Percentiles rank a stretch among this genome's conserved stretches.
Conservation (phyloP, 2,888 invertebrate genomes). For the Tridacna gigas region DNA sequence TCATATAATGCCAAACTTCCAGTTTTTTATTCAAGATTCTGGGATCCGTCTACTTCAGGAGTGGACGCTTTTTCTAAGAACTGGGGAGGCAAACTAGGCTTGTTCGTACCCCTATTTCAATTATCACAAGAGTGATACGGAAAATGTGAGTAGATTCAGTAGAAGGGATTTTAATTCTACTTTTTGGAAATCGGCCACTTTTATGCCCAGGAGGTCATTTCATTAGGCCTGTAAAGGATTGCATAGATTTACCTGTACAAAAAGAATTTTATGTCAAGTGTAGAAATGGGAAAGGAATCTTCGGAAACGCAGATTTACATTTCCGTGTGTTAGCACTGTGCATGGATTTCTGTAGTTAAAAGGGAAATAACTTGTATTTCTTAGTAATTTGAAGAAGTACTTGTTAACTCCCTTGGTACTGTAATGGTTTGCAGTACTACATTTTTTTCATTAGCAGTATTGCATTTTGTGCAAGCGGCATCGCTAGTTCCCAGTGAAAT, state of each 20-base stretch:
- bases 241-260: conserved; percentile 37
- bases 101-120: conserved; percentile 53
- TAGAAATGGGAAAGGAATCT: conserved; percentile 22
- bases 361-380: background rate
- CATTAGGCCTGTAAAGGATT: background rate
- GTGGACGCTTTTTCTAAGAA: conserved; percentile 42
- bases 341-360: conserved; percentile 21
- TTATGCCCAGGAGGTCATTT: conserved; percentile 23
- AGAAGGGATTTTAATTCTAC: conserved; percentile 30
- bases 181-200: conserved; percentile 37
- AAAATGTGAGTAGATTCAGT: conserved; percentile 28
- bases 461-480: no score
- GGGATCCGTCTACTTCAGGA: conserved; percentile 36
- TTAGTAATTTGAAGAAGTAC: background rate
- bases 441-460: no score
- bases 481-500: no score
- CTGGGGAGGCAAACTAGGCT: conserved; percentile 30
- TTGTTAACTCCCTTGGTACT: background rate
- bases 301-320: conserved; percentile 28
- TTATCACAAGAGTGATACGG: conserved; percentile 29
- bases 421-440: background rate
- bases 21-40: conserved; percentile 47
- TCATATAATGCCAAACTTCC: conserved; percentile 36
- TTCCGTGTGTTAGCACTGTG: conserved; percentile 38
- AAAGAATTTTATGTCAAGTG: conserved; percentile 11